These are phyloP conservation scores for Oxyura jamaicensis DNA, from an alignment of 2,113 vertebrate species.

Conservation along the genomic window DNA sequence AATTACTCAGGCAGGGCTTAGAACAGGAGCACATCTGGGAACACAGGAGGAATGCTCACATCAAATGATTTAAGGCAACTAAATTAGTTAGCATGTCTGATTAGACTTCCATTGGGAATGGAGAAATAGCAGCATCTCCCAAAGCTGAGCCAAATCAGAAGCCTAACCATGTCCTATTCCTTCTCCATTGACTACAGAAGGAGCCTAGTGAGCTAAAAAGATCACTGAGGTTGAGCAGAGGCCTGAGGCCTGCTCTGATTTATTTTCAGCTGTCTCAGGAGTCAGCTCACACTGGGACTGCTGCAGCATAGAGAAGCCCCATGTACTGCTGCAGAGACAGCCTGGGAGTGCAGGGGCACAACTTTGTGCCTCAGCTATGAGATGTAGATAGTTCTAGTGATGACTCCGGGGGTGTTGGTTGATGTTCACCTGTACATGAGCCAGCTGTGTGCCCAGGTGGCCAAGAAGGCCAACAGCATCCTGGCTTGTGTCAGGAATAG, in stretches of 20 bases:
- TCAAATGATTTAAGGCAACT: background rate
- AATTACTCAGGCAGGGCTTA: slow-evolving; percentile 5
- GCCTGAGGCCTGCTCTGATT: background rate
- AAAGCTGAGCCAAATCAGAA: background rate
- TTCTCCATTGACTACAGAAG: background rate
- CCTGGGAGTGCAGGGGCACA: background rate
- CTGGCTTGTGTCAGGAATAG: too few relatives aligned
- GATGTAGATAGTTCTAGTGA: background rate
- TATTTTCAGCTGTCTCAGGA: background rate
- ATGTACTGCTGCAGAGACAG: background rate
- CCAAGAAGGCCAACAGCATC: too few relatives aligned
- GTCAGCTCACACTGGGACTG: background rate
- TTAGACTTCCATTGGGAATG: background rate
- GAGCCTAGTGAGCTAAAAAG: background rate
- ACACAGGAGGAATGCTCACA: background rate
- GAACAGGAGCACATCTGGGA: background rate
- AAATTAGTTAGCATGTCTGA: background rate
- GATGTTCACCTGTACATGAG: too few relatives aligned
- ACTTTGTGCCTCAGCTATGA: background rate
- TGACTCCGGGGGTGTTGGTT: background rate
- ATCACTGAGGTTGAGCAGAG: background rate
- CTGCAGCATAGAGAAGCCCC: accelerated
- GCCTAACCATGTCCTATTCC: background rate
- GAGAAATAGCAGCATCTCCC: background rate
- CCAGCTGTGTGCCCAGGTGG: too few relatives aligned